Evolutionary conservation across 2,888 invertebrate genomes (phyloP), one percentile per base, ranked within the genome.

Genomic region (Camponotus fellah): DNA sequence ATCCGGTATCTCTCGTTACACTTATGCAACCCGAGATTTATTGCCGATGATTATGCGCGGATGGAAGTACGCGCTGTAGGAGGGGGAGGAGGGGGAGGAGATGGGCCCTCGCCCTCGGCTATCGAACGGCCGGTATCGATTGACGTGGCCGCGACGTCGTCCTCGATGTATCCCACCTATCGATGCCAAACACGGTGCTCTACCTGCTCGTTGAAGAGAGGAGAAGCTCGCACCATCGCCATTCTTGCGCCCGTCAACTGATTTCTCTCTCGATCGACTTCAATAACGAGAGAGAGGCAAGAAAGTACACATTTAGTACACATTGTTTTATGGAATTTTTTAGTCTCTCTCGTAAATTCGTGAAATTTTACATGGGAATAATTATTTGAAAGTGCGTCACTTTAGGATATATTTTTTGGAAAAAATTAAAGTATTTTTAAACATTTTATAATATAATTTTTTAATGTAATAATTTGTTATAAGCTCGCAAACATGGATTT

Each of bases 1-100:
- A 95, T 94, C 92, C 92, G 92, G 91, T 94, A 94, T 94, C 95
- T 91, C 94, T 94, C 93, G 94, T 94, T 94, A 94, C 94, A 94
- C 94, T 95, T 95, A 94, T 94, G 95, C 95, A 95, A 95, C 94
- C 89, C 92, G 93, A 94, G 95, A 95, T 95, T 94, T 95, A 94
- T 95, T 94, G 92, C 91, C 92, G 91, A 92, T 92, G 93, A 93
- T 93, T 93, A 93, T 92, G 93, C 92, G 92, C 92, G 93, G 92
- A 93, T 92, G 92, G 92, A 92, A 92, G 92, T 92, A 92, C 91
- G 88, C 89, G 89, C 56, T 71, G 71, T 71, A 60, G 91, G 88
- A 90, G 56, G 88, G 86, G 88, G 84, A 85, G 87, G 76, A 75
- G 88, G 88, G 83, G 83, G 87, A 76, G 80, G 34, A 84, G 87